Evolutionary conservation across 1,140 invertebrate species (phyloP), one percentile per base, ranked within the genome.

Genomic region (Hermatobates lingyangjiaoensis): DNA sequence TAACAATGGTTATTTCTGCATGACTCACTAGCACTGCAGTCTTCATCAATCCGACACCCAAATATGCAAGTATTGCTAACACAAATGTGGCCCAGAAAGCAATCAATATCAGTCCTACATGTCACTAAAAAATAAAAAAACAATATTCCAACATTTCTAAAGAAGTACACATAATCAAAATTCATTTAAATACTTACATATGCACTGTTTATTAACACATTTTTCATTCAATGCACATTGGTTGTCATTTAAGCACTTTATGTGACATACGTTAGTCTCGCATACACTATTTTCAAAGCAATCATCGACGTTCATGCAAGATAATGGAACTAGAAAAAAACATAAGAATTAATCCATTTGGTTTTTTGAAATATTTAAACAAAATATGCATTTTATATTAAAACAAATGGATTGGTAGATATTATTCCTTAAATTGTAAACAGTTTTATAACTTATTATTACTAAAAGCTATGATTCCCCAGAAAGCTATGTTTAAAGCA

Each of bases 201-300:
- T 75, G 61, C 88, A 93, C 58, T 77, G 79, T 49, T 78, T 80
- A 59, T 74, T 72, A 3, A 86, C 67, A 66, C 89, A 93, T 66
- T 87, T 86, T 64, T 92, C 87, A 62, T 91, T 91, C 45, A 83
- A 72, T n/a, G 87, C 87, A 66, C 89, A 93, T 50, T 87, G 74
- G 55, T 80, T 77, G 64, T 93, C 87, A n/a, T 61, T 65, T 25
- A 65, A 64, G 61, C 89, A 93, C 24, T 70, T 68, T 0, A 81
- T 79, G 39, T 81, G 63, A 61, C 87, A 92, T 57, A 87, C 78
- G 38, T 80, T 81, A 58, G 86, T 77, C 52, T 76, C 73, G 59
- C 87, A 91, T 7, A 73, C 73, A 55, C 78, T 77, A 3, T 74
- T 77, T 24, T 68, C 60, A 46, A 68, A 69, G 63, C 87, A 90